Percentiles rank a stretch among this genome's conserved stretches.
Evolutionary conservation across 1,140 invertebrate species (phyloP).

Genomic region (Bombus consobrinus): DNA sequence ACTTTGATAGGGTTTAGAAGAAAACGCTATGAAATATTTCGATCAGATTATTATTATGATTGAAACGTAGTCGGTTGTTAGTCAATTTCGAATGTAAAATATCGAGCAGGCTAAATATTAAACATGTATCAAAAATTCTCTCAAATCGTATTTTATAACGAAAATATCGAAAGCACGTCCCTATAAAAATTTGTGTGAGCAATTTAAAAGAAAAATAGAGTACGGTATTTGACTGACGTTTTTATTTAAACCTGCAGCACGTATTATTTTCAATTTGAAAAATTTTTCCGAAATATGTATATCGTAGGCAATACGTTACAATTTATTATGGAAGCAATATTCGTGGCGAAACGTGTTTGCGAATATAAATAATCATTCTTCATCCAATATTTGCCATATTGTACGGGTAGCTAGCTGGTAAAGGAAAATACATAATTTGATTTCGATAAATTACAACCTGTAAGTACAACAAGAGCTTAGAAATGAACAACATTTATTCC

Average conservation of each 20-base stretch:
- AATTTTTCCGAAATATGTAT: background rate
- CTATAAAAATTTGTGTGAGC: background rate
- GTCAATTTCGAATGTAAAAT: background rate
- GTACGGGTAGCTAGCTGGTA: background rate
- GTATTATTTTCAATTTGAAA: constrained; percentile 5
- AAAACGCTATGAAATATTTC: constrained; percentile 7
- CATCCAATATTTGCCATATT: background rate
- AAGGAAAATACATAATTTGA: background rate
- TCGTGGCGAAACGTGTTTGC: background rate
- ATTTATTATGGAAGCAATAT: background rate
- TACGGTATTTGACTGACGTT: background rate
- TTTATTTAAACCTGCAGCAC: background rate
- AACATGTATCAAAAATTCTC: background rate
- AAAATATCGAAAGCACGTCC: background rate
- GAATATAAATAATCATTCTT: background rate
- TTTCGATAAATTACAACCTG: background rate
- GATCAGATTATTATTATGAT: background rate
- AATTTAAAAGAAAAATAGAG: constrained; percentile 10
- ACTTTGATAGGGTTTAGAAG: constrained; percentile 49
- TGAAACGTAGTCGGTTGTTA: background rate
- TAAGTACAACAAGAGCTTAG: too few relatives aligned
- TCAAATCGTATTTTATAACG: background rate
- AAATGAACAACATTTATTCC: background rate
- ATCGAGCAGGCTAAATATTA: background rate
- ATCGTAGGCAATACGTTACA: background rate